These are phyloP conservation scores for Desmophyllum pertusum DNA, from an alignment of 92 coral and sea anemone species.

Conservation along the genomic window DNA sequence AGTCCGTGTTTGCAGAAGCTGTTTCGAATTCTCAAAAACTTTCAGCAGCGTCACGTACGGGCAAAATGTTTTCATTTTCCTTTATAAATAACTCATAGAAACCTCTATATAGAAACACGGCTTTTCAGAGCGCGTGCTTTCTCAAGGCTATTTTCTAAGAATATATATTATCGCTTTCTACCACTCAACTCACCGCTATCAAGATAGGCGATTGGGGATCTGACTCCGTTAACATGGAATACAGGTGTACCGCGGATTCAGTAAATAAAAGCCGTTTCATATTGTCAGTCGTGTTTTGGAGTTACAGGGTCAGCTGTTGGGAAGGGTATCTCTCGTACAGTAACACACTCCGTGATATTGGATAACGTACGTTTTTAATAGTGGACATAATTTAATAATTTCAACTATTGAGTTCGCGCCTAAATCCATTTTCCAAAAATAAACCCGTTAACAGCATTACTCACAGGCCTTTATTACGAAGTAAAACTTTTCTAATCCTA, in stretches of 20 bases:
- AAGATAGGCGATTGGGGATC: not conserved
- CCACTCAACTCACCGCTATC: not conserved
- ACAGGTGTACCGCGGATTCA: not conserved
- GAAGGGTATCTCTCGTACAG: no score
- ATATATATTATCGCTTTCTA: not conserved
- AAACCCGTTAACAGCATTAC: not conserved
- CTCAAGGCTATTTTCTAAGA: no score
- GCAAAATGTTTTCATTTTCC: no score
- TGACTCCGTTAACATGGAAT: not conserved
- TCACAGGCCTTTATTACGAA: not conserved
- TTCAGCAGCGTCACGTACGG: no score
- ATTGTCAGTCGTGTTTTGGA: not conserved
- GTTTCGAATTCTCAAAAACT: no score
- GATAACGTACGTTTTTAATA: not conserved
- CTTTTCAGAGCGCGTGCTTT: no score
- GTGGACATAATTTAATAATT: conserved; percentile 5
- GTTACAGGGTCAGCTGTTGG: no score
- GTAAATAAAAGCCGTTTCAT: not conserved
- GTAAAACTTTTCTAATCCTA: not conserved
- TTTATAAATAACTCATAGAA: no score
- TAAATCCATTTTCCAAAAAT: conserved; percentile 6
- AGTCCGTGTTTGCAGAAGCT: no score
- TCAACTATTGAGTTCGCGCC: not conserved
- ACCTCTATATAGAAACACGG: no score
- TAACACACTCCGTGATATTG: not conserved